Percentiles rank a stretch among this genome's conserved stretches.
These are phyloP conservation scores for Mormyrus proboscirostris DNA, from an alignment of 2,797 vertebrate species.

Conservation along the genomic window DNA sequence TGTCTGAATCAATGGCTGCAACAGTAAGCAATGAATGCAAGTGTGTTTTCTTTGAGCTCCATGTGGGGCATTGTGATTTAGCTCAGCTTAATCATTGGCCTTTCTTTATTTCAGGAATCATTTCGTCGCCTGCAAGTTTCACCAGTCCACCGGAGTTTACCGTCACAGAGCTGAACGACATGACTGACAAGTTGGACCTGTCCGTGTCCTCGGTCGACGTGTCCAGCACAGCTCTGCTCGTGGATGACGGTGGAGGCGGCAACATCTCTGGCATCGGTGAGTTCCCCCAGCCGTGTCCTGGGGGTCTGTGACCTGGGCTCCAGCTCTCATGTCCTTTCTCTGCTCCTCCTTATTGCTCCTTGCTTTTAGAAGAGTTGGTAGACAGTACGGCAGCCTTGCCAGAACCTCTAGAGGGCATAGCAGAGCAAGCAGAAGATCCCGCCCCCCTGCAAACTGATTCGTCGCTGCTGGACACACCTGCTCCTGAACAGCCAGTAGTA, in stretches of 20 bases:
- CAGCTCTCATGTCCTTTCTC: not conserved
- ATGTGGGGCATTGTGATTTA: not conserved
- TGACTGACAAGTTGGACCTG: slow-evolving; percentile 57
- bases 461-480: not conserved
- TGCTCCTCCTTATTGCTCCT: not conserved
- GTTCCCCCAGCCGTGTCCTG: slow-evolving; percentile 18
- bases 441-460: not conserved
- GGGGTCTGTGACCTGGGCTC: not conserved
- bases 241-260: slow-evolving; percentile 54
- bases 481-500: not conserved
- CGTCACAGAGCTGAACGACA: slow-evolving; percentile 45
- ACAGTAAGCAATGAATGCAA: not conserved
- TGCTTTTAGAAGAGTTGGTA: not conserved
- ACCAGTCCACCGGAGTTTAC: slow-evolving; percentile 45
- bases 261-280: slow-evolving; percentile 57
- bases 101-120: not conserved
- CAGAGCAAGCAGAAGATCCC: not conserved
- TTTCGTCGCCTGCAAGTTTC: slow-evolving; percentile 41
- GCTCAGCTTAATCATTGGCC: not conserved
- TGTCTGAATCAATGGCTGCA: not conserved
- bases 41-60: not conserved
- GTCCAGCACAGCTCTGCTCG: slow-evolving; percentile 56
- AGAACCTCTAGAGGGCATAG: not conserved
- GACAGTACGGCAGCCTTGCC: not conserved
- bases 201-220: slow-evolving; percentile 64